Conservation (phyloP, 30 jellyfish, hydroid and myxozoan species). For the Cassiopea xamachana region DNA sequence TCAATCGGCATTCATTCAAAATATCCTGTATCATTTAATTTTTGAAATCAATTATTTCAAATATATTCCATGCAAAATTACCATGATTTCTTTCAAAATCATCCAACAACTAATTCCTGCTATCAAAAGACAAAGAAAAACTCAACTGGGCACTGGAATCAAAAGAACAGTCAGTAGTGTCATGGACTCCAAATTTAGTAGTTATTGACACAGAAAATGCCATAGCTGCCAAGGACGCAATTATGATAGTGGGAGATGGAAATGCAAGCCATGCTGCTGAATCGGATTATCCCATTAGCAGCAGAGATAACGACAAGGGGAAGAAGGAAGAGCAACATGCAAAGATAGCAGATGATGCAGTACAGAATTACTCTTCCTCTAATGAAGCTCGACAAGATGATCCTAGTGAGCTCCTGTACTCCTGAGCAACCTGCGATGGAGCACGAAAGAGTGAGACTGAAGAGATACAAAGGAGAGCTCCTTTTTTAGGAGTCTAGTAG, state of each 20-base stretch:
- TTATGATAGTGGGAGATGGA: background rate
- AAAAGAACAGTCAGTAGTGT: background rate
- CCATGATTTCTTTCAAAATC: background rate
- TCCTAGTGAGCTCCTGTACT: background rate
- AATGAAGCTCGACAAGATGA: background rate
- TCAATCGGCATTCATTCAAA: no score
- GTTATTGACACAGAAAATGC: no score
- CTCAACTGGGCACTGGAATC: background rate
- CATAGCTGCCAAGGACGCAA: no score
- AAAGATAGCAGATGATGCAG: no score
- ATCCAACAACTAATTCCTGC: background rate
- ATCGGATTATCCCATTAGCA: no score
- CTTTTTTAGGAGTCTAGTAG: background rate
- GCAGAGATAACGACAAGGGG: no score
- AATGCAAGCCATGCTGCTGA: background rate
- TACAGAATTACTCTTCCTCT: no score
- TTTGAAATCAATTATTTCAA: no score
- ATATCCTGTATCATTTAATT: no score
- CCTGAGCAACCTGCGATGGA: no score
- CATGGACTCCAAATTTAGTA: conserved; percentile 8
- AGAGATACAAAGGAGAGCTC: background rate
- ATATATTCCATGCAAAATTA: no score
- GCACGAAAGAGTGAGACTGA: background rate
- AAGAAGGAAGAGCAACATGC: no score
- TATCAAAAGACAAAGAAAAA: background rate